phyloP scores from a whole-genome alignment of 1,140 invertebrate genomes.

The Pararge aegeria region DNA sequence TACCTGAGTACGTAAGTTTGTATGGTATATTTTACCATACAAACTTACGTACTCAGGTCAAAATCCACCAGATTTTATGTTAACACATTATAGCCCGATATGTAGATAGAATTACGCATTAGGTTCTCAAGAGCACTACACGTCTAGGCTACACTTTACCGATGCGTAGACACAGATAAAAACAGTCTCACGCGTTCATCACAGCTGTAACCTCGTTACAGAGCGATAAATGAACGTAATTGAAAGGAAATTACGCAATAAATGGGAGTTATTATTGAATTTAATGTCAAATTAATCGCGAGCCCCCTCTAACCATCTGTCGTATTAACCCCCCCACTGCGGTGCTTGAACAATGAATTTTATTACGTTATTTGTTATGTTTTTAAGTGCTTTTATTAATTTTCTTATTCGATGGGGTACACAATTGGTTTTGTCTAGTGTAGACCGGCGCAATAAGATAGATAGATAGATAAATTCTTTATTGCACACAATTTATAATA shows the following conservation, averaged over 20 bases:
- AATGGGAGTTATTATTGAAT: constrained; percentile 77
- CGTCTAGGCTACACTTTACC: not conserved
- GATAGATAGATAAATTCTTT: no score
- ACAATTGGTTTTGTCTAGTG: no score
- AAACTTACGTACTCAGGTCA: no score
- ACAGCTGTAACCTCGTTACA: constrained; percentile 63
- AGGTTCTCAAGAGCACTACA: not conserved
- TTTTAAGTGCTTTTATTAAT: constrained; percentile 6
- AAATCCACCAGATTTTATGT: no score
- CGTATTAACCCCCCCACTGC: constrained; percentile 42
- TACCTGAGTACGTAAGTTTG: no score
- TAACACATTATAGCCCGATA: no score
- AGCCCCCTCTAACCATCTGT: constrained; percentile 63
- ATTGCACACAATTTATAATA: no score
- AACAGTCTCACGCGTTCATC: constrained; percentile 36
- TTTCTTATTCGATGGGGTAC: no score
- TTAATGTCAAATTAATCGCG: constrained; percentile 74
- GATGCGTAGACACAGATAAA: constrained; percentile 13
- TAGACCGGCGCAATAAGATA: no score
- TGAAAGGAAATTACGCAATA: constrained; percentile 76
- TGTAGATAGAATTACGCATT: no score
- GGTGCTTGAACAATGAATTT: constrained; percentile 29
- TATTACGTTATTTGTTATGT: constrained; percentile 3
- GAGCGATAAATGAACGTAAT: constrained; percentile 73
- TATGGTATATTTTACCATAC: no score